A percentile compares a stretch with the other conserved stretches of the same genome.
Conservation (phyloP, 1,140 invertebrate genomes). For the Odontomachus brunneus region DNA sequence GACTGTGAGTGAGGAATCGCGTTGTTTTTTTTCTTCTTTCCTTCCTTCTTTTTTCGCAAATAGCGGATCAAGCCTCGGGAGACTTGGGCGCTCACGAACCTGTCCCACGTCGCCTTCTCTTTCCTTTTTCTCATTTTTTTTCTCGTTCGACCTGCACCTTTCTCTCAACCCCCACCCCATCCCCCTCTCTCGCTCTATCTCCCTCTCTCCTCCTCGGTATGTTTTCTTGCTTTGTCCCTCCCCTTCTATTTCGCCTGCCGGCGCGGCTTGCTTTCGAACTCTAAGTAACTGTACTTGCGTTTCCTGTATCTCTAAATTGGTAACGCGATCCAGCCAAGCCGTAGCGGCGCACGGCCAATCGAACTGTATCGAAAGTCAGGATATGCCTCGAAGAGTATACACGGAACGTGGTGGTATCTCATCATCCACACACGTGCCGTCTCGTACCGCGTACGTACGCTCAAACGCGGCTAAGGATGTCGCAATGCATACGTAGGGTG, state of each 20-base stretch:
- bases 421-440: slow-evolving; percentile 17
- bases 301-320: slow-evolving; percentile 77
- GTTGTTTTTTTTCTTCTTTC: too few relatives aligned
- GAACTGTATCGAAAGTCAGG: slow-evolving; percentile 72
- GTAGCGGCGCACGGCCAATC: slow-evolving; percentile 56
- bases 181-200: background rate
- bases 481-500: slow-evolving; percentile 6
- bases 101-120: slow-evolving; percentile 6
- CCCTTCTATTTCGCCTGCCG: slow-evolving; percentile 15
- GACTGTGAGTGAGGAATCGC: background rate
- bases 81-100: background rate
- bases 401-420: slow-evolving; percentile 6
- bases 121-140: background rate
- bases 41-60: background rate
- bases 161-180: background rate
- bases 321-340: slow-evolving; percentile 65
- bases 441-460: slow-evolving; percentile 20
- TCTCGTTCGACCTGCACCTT: slow-evolving; percentile 15
- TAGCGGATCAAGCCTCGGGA: background rate
- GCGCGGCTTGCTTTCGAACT: slow-evolving; percentile 48
- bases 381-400: slow-evolving; percentile 21
- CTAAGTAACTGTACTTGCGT: slow-evolving; percentile 72
- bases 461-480: background rate
- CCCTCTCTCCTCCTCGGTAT: background rate
- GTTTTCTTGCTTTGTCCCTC: background rate